Percentiles rank a stretch among this genome's conserved stretches.
Conservation (phyloP, 1,140 invertebrate genomes). For the Caenorhabditis briggsae region DNA sequence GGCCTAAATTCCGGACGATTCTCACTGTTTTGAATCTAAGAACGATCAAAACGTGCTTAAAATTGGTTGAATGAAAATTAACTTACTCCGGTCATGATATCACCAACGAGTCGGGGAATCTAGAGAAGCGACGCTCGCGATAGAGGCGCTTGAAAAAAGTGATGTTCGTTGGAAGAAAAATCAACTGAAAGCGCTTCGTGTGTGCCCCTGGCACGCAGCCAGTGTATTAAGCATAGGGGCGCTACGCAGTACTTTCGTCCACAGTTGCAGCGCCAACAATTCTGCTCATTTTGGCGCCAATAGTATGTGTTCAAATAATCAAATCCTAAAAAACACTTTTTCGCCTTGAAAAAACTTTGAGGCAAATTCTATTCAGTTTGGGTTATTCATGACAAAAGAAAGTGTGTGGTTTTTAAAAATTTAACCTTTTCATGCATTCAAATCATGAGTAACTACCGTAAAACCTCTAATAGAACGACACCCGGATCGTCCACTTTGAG, state of each 20-base stretch:
- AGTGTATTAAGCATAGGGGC: conserved; percentile 18
- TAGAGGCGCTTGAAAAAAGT: conserved; percentile 49
- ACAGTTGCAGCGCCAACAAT: not conserved
- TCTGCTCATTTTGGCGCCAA: conserved; percentile 27
- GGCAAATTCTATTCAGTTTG: too few relatives aligned
- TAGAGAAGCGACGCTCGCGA: conserved; percentile 29
- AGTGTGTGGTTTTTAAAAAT: not conserved
- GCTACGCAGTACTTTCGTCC: conserved; percentile 26
- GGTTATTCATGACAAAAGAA: too few relatives aligned
- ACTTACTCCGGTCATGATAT: conserved; percentile 52
- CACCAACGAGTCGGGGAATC: conserved; percentile 46
- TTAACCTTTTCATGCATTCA: too few relatives aligned
- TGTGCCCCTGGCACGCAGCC: not conserved
- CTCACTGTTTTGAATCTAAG: too few relatives aligned
- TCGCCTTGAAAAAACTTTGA: too few relatives aligned
- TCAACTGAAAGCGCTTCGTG: not conserved
- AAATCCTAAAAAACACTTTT: too few relatives aligned
- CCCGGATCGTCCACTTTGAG: too few relatives aligned
- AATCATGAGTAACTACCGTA: too few relatives aligned
- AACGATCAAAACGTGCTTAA: too few relatives aligned
- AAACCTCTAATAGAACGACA: too few relatives aligned
- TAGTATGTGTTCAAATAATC: not conserved
- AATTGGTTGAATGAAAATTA: not conserved
- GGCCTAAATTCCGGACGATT: not conserved
- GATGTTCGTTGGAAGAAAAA: not conserved